Conservation (phyloP, 2,113 vertebrate genomes). For the Phyllopteryx taeniolatus region DNA sequence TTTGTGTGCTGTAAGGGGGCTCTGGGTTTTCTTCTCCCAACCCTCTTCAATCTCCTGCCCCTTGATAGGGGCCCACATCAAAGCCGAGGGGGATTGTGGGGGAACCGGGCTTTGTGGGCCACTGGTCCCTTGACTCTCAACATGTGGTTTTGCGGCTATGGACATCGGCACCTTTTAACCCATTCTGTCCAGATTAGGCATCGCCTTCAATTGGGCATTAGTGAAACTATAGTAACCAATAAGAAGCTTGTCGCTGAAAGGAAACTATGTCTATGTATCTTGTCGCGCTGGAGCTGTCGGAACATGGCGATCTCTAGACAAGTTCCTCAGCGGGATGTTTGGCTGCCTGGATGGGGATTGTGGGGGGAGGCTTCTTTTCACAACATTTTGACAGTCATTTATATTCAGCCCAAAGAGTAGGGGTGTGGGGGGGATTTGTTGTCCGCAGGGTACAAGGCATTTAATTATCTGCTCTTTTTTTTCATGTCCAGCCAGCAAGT, state of each 20-base stretch:
- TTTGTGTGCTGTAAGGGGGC: conserved; percentile 57
- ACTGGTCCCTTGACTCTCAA: conserved; percentile 94
- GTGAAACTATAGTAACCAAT: conserved; percentile 99
- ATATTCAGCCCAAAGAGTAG: conserved; percentile 79
- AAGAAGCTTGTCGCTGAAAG: conserved; percentile 97
- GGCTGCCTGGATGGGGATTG: conserved; percentile 77
- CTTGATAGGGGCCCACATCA: conserved; percentile 90
- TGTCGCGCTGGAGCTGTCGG: conserved; percentile 91
- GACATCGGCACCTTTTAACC: conserved; percentile 99
- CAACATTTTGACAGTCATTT: conserved; percentile 70
- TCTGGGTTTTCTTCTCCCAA: conserved; percentile 69
- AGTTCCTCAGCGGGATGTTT: conserved; percentile 87
- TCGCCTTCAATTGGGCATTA: conserved; percentile 96
- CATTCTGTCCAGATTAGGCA: conserved; percentile 99
- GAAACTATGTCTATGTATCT: conserved; percentile 99
- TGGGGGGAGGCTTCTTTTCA: conserved; percentile 79
- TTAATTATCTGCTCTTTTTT: conserved; percentile 83
- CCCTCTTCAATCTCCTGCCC: conserved; percentile 78
- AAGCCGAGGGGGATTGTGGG: conserved; percentile 66
- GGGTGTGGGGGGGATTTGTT: conserved; percentile 67
- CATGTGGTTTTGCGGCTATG: conserved; percentile 94
- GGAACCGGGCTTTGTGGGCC: conserved; percentile 89
- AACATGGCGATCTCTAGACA: conserved; percentile 84
- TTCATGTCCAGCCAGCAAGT: conserved; percentile 71
- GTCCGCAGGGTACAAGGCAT: conserved; percentile 76